Percentiles rank a stretch among this genome's conserved stretches.
Evolutionary conservation across 1,140 invertebrate species (phyloP).

Genomic region (Ceratosolen fusciceps): DNA sequence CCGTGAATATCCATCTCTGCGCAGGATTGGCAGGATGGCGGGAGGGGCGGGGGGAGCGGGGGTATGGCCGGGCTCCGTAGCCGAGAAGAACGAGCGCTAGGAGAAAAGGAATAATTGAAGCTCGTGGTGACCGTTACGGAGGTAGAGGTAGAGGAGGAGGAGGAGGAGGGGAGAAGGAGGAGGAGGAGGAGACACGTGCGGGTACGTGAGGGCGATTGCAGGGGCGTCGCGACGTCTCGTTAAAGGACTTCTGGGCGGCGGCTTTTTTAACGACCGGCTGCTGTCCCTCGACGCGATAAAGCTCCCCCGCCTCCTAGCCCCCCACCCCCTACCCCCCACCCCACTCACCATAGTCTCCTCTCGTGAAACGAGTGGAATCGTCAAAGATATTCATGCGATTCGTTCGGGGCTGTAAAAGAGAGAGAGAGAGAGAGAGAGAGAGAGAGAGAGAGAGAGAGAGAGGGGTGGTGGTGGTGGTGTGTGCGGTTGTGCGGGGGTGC

Average conservation of each 20-base stretch:
- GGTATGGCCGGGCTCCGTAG: no score
- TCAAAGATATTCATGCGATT: neutral
- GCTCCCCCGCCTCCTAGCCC: neutral
- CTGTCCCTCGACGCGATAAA: neutral
- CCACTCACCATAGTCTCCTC: no score
- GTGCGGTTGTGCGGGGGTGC: no score
- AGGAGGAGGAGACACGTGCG: neutral
- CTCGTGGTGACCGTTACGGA: neutral
- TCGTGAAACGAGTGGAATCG: neutral
- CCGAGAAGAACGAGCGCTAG: no score
- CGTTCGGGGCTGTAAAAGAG: neutral
- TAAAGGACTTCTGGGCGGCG: conserved; percentile 7
- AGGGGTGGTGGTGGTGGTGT: neutral
- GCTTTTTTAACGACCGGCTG: neutral
- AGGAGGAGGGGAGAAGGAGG: no score
- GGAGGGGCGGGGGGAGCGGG: neutral
- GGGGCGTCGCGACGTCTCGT: conserved; percentile 20
- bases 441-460: conserved; percentile 12
- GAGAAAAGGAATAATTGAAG: conserved; percentile 11
- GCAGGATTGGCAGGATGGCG: neutral
- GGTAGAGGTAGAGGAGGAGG: no score
- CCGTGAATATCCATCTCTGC: no score
- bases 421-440: neutral
- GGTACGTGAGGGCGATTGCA: neutral
- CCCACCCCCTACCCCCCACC: no score